Conservation (phyloP, 2,113 vertebrate species). For the Nesoenas mayeri region DNA sequence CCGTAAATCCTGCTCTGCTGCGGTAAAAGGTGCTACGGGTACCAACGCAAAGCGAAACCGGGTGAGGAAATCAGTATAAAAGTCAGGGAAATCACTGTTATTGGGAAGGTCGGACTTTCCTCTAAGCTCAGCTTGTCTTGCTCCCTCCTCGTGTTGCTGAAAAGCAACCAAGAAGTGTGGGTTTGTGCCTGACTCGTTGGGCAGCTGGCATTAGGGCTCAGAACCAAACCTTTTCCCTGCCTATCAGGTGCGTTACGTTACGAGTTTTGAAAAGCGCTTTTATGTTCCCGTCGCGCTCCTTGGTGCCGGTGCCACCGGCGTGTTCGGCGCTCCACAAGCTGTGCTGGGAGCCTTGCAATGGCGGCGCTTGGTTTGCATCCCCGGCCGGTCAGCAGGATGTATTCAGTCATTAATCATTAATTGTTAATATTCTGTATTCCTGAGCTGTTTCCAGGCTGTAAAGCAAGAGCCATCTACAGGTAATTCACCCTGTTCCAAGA, state of each 20-base stretch:
- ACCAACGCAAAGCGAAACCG: rapidly evolving
- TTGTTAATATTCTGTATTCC: neutral
- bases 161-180: neutral
- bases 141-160: neutral
- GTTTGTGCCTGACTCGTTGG: neutral
- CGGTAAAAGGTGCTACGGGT: neutral
- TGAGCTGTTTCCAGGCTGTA: neutral
- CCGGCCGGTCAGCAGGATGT: neutral
- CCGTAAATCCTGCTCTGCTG: neutral
- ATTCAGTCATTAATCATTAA: neutral
- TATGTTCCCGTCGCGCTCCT: neutral
- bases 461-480: neutral
- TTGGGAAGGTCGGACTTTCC: neutral
- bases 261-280: rapidly evolving
- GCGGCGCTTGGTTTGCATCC: too few relatives aligned
- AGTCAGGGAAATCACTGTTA: neutral
- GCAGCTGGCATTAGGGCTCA: neutral
- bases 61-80: too few relatives aligned
- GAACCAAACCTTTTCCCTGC: neutral
- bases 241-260: too few relatives aligned
- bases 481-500: neutral
- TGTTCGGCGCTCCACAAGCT: too few relatives aligned
- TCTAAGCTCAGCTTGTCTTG: neutral
- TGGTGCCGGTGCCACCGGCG: too few relatives aligned
- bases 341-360: too few relatives aligned